A percentile compares a stretch with the other conserved stretches of the same genome.
phyloP scores from a whole-genome alignment of 2,113 vertebrate species.

The Nyctibius bracteatus region DNA sequence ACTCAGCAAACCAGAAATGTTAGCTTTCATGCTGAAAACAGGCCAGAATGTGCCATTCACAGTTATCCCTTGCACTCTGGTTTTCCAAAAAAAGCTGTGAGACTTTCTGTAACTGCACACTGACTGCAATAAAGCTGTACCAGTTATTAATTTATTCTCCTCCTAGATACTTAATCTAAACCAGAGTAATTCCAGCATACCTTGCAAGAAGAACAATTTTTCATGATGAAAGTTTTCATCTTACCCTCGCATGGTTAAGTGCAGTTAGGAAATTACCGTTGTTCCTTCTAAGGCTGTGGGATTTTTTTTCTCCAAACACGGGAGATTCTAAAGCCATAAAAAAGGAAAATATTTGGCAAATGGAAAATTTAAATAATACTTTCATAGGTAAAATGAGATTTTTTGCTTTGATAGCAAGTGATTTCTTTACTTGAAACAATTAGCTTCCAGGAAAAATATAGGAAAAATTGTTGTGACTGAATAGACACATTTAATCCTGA shows the following conservation, averaged over 20 bases:
- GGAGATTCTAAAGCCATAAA: not conserved
- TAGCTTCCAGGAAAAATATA: not conserved
- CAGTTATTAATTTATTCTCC: not conserved
- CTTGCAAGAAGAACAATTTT: not conserved
- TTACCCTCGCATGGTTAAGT: not conserved
- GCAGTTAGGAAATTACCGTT: not conserved
- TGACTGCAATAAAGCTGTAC: not conserved
- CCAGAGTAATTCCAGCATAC: not conserved
- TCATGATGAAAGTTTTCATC: not conserved
- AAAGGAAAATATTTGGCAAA: not conserved
- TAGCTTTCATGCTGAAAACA: not conserved
- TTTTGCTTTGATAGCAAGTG: not conserved
- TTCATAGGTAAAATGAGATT: not conserved
- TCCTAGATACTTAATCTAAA: not conserved
- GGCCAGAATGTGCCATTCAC: not conserved
- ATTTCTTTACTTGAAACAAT: not conserved
- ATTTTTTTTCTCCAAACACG: fast-evolving
- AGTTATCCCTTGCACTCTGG: not conserved
- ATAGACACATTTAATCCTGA: conserved; percentile 24
- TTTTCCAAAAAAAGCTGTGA: not conserved
- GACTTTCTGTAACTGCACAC: not conserved
- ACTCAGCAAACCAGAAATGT: not conserved
- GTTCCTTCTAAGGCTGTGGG: not conserved
- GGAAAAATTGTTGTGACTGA: not conserved
- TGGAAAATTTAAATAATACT: not conserved